These are phyloP conservation scores for Sterrhoptilus dennistouni DNA, from an alignment of 2,113 vertebrate genomes.

Conservation along the genomic window DNA sequence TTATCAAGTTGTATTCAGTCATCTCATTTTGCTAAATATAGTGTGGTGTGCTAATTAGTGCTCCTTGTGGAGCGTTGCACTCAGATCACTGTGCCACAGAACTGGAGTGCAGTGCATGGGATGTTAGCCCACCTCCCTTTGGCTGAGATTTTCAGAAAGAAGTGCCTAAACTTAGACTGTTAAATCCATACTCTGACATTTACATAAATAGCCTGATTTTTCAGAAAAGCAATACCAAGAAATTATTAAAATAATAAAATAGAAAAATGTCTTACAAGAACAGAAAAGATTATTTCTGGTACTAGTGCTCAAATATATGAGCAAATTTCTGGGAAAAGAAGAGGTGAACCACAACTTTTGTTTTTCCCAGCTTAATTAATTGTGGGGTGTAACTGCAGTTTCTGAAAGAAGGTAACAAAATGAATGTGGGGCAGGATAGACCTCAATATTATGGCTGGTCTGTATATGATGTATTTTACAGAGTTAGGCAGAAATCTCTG, in stretches of 20 bases:
- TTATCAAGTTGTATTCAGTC: slow-evolving; percentile 67
- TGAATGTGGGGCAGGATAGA: not conserved
- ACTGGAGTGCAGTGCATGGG: not conserved
- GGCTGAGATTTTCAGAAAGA: not conserved
- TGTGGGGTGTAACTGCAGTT: not conserved
- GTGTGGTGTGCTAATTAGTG: not conserved
- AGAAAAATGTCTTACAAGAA: not conserved
- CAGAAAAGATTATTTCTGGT: not conserved
- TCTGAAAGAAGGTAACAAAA: not conserved
- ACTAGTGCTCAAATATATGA: not conserved
- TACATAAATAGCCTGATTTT: not conserved
- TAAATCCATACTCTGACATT: not conserved
- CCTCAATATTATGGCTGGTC: not conserved
- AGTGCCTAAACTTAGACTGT: not conserved
- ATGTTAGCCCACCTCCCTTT: not conserved
- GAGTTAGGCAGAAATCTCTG: not conserved
- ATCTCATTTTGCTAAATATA: slow-evolving; percentile 54
- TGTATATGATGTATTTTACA: not conserved
- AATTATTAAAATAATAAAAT: not conserved
- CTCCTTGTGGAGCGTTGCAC: not conserved
- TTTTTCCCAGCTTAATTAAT: not conserved
- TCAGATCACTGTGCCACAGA: not conserved
- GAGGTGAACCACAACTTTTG: not conserved
- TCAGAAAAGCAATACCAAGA: not conserved
- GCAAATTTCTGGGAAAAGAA: not conserved